Conservation (phyloP, 1,140 invertebrate species). For the Paraescarpia echinospica region DNA sequence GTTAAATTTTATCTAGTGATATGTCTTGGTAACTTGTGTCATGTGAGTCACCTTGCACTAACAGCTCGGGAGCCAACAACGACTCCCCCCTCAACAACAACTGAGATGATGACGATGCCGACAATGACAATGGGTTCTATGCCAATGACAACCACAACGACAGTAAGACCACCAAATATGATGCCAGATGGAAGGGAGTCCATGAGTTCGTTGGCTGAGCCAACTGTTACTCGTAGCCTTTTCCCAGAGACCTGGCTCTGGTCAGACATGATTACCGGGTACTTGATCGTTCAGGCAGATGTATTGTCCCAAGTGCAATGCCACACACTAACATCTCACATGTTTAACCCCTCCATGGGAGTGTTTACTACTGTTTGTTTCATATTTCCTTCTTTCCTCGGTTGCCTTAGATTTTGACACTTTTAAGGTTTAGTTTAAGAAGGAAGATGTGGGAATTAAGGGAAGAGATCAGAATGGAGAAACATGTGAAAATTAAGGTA, state of each 20-base stretch:
- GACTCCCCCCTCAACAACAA: neutral
- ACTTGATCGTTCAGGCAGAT: neutral
- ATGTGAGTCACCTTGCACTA: neutral
- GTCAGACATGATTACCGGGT: neutral
- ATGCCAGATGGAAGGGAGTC: neutral
- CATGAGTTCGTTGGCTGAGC: neutral
- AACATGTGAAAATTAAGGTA: too few species aligned
- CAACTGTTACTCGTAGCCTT: conserved; percentile 10
- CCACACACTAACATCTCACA: too few species aligned
- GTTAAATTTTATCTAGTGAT: too few species aligned
- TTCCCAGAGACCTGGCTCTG: conserved; percentile 20
- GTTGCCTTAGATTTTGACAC: neutral
- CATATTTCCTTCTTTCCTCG: neutral
- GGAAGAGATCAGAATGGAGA: too few species aligned
- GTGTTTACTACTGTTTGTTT: neutral
- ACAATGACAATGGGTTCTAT: neutral
- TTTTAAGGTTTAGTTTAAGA: too few species aligned
- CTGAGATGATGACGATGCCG: neutral
- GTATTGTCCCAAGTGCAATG: neutral
- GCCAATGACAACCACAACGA: neutral
- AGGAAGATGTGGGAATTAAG: too few species aligned
- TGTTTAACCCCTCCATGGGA: neutral
- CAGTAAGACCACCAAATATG: too few species aligned
- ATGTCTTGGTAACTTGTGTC: neutral
- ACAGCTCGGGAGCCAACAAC: neutral